phyloP scores from a whole-genome alignment of 2,888 invertebrate genomes.

The Temnothorax rugatulus region DNA sequence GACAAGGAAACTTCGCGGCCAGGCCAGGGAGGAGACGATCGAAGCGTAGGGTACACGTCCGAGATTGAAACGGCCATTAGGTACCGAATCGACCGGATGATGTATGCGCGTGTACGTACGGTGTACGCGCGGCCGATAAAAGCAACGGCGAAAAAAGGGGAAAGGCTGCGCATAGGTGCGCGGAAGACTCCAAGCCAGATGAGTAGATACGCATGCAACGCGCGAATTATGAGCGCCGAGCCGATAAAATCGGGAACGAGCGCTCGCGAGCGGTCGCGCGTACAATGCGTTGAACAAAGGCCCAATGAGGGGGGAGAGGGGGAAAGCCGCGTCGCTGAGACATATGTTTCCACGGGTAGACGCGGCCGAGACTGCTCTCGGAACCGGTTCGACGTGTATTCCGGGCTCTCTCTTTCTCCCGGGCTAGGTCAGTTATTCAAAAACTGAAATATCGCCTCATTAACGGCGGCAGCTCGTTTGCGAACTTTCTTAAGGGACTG shows the following conservation, averaged over 20 bases:
- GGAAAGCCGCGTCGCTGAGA: constrained; percentile 50
- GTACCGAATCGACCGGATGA: constrained; percentile 58
- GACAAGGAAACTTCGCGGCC: constrained; percentile 6
- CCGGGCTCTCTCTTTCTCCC: constrained; percentile 49
- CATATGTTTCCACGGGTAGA: constrained; percentile 73
- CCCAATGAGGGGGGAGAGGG: not conserved
- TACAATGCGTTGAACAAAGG: constrained; percentile 53
- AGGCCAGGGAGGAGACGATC: constrained; percentile 32
- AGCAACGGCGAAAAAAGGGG: constrained; percentile 24
- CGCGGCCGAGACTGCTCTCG: constrained; percentile 71
- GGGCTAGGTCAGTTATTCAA: constrained; percentile 82
- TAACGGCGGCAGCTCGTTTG: constrained; percentile 75
- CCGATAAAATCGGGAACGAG: constrained; percentile 64
- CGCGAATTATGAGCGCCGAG: constrained; percentile 61
- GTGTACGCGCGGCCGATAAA: constrained; percentile 43
- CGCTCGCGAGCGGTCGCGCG: constrained; percentile 34
- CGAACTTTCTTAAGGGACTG: constrained; percentile 59
- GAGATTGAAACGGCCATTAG: constrained; percentile 56
- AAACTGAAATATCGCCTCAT: constrained; percentile 81
- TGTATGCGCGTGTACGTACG: constrained; percentile 42
- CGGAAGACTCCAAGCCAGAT: constrained; percentile 58
- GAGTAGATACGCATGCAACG: constrained; percentile 65
- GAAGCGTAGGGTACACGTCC: constrained; percentile 47
- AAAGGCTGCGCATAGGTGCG: constrained; percentile 36
- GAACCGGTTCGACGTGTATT: constrained; percentile 80